Percentiles rank a stretch among this genome's conserved stretches.
Evolutionary conservation across 2,113 vertebrate species (phyloP).

Genomic region (Junco hyemalis): DNA sequence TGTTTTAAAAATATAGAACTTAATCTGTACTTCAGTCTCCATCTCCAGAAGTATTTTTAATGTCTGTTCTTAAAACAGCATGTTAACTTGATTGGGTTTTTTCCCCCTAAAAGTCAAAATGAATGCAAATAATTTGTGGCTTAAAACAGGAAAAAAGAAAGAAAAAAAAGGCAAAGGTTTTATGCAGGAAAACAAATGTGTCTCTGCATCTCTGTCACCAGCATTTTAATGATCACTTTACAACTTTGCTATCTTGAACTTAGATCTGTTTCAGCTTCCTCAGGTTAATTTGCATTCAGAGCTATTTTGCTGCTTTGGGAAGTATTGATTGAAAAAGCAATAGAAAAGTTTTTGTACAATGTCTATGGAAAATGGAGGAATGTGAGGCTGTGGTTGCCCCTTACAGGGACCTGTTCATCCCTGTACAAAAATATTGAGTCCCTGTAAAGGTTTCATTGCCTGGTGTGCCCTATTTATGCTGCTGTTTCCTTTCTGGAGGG

Average conservation of each 20-base stretch:
- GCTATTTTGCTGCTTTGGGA: not conserved
- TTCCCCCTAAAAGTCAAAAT: not conserved
- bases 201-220: not conserved
- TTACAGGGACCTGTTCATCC: not conserved
- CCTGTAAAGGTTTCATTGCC: not conserved
- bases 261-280: not conserved
- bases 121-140: not conserved
- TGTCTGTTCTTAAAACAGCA: not conserved
- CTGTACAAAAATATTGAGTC: not conserved
- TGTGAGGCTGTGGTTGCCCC: not conserved
- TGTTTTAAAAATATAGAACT: not conserved
- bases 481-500: not conserved
- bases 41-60: not conserved
- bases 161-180: not conserved
- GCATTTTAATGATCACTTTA: conserved; percentile 6
- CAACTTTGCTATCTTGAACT: not conserved
- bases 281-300: not conserved
- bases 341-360: not conserved
- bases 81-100: not conserved
- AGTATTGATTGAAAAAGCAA: not conserved
- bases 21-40: not conserved
- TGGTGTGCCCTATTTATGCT: not conserved
- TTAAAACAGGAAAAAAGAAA: not conserved
- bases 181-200: not conserved
- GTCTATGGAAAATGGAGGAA: not conserved